Base-by-base conservation (phyloP, 2,113 vertebrate genomes). In the Helogale parvula region DNA sequence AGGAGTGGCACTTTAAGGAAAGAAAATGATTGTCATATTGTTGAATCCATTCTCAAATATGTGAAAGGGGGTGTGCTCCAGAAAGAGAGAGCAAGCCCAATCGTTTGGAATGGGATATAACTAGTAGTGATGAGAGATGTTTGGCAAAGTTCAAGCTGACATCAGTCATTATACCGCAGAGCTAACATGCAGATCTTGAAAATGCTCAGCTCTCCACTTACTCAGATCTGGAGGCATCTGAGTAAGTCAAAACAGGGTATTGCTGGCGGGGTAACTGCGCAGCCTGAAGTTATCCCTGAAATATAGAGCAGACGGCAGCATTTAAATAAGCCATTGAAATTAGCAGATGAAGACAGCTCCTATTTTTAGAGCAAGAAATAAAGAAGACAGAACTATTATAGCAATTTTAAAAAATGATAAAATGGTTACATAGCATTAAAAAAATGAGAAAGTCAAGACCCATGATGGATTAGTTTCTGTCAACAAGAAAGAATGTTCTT, bases 141-240 rank as follows among this genome's bases (percentile, higher is more conserved):
- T 97, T 98, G 97, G 98, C 98, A 98, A 97, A 98, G 97, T 97
- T 98, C 47, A 94, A 94, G 95, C 97, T 98, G 98, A 98, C 98
- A 98, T 98, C 98, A 98, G 98, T 98, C 97, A 98, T 72, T 77
- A 77, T 93, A 97, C 97, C 97, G 97, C 97, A 98, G 96, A 98
- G 98, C 98, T 97, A 97, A 96, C 33, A 87, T 96, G 45, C 93
- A 82, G 16, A 96, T 98, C 96, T 50, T 95, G 96, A 98, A 98
- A 96, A 92, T 0, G 1, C 21, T n/a, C 94, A 84, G 21, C 95
- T 81, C 87, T 94, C 80, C 96, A 95, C 0, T 17, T 80, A 50
- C 76, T 94, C 84, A 60, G 93, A 90, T 80, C 31, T 3, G 47
- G 45, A 29, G 16, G 71, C 93, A 81, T 33, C 0, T n/a, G 84